phyloP scores from a whole-genome alignment of 1,140 invertebrate genomes.

The Papilio machaon region DNA sequence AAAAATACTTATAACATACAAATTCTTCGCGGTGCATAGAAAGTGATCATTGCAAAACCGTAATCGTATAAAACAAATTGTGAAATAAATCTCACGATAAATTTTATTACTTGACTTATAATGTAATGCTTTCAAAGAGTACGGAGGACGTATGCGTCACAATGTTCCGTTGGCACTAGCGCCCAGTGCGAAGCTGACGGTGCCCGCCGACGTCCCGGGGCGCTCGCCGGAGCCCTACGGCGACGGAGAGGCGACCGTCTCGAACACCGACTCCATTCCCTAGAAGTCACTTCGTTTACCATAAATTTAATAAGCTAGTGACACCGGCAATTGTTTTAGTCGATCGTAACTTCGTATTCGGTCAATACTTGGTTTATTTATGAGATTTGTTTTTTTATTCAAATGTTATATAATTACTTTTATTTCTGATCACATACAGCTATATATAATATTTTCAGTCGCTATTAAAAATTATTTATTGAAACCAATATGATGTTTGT shows the following conservation, averaged over 20 bases:
- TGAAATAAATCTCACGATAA: neutral
- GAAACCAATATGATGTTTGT: neutral
- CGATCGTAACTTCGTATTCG: conserved; percentile 19
- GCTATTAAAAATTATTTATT: too few species aligned
- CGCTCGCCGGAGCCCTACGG: conserved; percentile 64
- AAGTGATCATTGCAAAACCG: neutral
- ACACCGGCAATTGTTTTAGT: conserved; percentile 31
- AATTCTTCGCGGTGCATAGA: neutral
- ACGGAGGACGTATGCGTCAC: conserved; percentile 13
- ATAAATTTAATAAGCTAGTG: conserved; percentile 50
- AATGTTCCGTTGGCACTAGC: conserved; percentile 61
- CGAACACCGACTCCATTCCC: conserved; percentile 47
- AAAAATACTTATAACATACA: neutral
- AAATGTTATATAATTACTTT: conserved; percentile 1
- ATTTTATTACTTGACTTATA: conserved; percentile 10
- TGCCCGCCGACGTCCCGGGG: conserved; percentile 64
- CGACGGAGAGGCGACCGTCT: conserved; percentile 60
- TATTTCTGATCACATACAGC: neutral
- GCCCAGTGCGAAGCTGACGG: conserved; percentile 36
- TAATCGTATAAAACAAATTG: neutral
- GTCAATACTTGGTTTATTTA: conserved; percentile 14
- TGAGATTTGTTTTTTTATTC: neutral
- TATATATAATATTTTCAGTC: neutral
- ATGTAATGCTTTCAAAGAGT: conserved; percentile 48
- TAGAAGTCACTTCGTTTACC: conserved; percentile 56